Base-by-base conservation (phyloP, 30 jellyfish, hydroid and myxozoan species). In the Mastigias papua region DNA sequence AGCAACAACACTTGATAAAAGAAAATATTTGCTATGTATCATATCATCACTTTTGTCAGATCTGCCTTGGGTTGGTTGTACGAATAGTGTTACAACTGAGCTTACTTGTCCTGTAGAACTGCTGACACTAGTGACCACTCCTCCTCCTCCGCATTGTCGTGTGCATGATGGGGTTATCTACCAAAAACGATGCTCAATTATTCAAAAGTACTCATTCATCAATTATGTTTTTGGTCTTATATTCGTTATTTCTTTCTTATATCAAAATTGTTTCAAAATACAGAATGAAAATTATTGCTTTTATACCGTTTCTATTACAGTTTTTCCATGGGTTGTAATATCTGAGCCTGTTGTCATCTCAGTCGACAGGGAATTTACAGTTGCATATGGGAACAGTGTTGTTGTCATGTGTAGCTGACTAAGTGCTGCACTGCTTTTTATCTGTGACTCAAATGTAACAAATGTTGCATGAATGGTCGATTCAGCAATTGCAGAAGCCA, bases 1-100 rank as follows among this genome's bases (percentile, higher is more conserved):
- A 61, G 89, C 89, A 9, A 62, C 49, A 32, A 62, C 48, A 64
- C 80, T 60, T 78, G 89, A 78, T 60, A 78, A 20, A 50, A 78
- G 34, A 0, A 78, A 34, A 29, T 78, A 78, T 78, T 64, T 62
- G 7, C 27, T 54, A 2, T 48, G 69, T 1, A 9, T 29, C 2
- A 48, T 77, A 62, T 62, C 80, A 34, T 61, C 21, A 26, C 35
- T 63, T n/a, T n/a, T n/a, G n/a, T 23, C 54, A 10, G 89, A 16
- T n/a, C 23, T 9, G 8, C 69, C 42, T 15, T 48, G 19, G 34
- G 34, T 72, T 11, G 42, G 11, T n/a, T n/a, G n/a, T n/a, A n/a
- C n/a, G 54, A 11, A 11, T 65, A 13, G 76, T 65, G 76, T 20
- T 37, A 25, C 22, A 65, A 35, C 34, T 65, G 76, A 1, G 42